A percentile compares a stretch with the other conserved stretches of the same genome.
These are phyloP conservation scores for Xestia rhomboidea DNA, from an alignment of 2,888 invertebrate genomes.

Conservation along the genomic window DNA sequence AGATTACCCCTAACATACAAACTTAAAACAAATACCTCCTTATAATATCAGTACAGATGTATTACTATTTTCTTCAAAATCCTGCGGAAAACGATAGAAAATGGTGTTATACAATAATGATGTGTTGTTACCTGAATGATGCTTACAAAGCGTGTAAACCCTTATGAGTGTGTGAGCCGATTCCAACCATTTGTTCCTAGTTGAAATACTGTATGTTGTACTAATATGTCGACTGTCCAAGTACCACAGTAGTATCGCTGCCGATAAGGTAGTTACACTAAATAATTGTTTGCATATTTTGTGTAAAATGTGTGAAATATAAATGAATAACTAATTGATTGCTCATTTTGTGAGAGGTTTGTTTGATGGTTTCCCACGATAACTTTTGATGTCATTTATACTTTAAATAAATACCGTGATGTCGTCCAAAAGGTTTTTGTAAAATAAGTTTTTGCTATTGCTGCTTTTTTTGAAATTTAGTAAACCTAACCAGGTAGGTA, in stretches of 20 bases:
- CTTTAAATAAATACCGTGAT: not conserved
- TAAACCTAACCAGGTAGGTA: no score
- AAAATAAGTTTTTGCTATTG: not conserved
- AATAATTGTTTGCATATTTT: conserved; percentile 52
- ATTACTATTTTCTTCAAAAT: not conserved
- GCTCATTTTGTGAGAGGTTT: conserved; percentile 4
- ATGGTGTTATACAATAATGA: not conserved
- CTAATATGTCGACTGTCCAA: conserved; percentile 13
- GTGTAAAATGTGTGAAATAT: conserved; percentile 37
- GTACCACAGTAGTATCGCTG: conserved; percentile 24
- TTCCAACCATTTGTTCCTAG: not conserved
- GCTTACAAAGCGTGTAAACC: not conserved
- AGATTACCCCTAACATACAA: no score
- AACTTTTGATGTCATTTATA: not conserved
- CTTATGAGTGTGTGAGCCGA: not conserved
- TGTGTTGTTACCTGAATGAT: not conserved
- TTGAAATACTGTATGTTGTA: not conserved
- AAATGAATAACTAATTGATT: conserved; percentile 20
- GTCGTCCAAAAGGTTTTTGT: not conserved
- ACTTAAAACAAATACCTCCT: no score
- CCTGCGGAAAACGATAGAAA: not conserved
- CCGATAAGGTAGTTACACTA: conserved; percentile 42
- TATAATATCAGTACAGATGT: no score
- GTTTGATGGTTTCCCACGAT: conserved; percentile 34
- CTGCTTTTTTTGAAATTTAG: no score